Base-by-base conservation (phyloP, 1,140 invertebrate species). In the Zaprionus inermis region DNA sequence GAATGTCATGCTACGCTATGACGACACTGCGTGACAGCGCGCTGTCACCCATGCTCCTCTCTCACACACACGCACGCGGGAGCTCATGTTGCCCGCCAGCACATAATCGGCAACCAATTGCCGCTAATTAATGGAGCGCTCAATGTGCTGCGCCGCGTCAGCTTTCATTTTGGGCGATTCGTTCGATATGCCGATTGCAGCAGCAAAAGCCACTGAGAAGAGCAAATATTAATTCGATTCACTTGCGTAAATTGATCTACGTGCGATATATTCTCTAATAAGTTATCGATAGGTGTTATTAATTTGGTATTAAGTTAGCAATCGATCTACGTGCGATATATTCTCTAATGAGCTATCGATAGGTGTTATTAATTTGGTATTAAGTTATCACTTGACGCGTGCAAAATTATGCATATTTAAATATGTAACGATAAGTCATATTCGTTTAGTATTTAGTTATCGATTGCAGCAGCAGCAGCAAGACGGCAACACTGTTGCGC, bases 21-120 rank as follows among this genome's bases (percentile, higher is more conserved):
- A 68, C 61, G 61, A 61, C 52, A 68, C 51, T 57, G 41, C 44
- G 30, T 71, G 80, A 59, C 79, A 75, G 14, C 24, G 10, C 22
- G 16, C 20, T 20, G 57, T 59, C 22, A 44, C 16, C 16, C 20
- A 10, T 12, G 10, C 20, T 10, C 20, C 22, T 1, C 20, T 20
- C 24, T 10, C 18, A 32, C 30, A 32, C 0, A 11, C 34, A 28
- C n/a, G n/a, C n/a, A n/a, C n/a, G n/a, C n/a, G n/a, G n/a, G n/a
- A 7, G 32, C 32, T 38, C 36, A 38, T 38, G 41, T 18, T 46
- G 41, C 10, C 41, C 41, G 41, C 41, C 18, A 18, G n/a, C 2
- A 10, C 44, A 49, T 49, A 49, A 49, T 49, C 44, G 44, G 16
- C 44, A 10, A 49, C 18, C 44, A 49, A 49, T 20, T 22, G 44